A percentile compares a stretch with the other conserved stretches of the same genome.
These are phyloP conservation scores for Dichetophora obliterata DNA, from an alignment of 2,888 invertebrate genomes.

Conservation along the genomic window DNA sequence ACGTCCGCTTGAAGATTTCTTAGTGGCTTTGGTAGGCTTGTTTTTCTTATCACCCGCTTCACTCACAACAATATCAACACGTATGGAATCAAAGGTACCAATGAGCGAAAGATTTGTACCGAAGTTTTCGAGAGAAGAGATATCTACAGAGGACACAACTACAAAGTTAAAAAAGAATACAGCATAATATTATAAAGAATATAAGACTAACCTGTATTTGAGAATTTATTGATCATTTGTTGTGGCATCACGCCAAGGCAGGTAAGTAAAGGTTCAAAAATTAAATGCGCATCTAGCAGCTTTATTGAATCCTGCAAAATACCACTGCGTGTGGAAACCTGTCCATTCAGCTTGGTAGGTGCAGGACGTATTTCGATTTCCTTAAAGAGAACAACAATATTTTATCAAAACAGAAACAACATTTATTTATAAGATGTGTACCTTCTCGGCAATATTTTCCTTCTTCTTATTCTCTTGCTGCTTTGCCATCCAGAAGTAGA, in stretches of 20 bases:
- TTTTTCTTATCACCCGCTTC: conserved; percentile 79
- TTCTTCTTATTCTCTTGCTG: conserved; percentile 75
- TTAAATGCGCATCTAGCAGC: conserved; percentile 91
- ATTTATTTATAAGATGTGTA: not conserved
- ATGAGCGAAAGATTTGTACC: conserved; percentile 88
- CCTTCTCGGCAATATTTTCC: conserved; percentile 68
- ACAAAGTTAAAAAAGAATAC: not conserved
- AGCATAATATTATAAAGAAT: not conserved
- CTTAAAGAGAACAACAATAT: not conserved
- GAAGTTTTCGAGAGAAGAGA: conserved; percentile 85
- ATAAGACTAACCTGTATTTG: conserved; percentile 58
- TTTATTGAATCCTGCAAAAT: conserved; percentile 86
- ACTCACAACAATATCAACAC: conserved; percentile 95
- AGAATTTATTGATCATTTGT: conserved; percentile 75
- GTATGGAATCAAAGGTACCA: conserved; percentile 87
- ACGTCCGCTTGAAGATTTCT: conserved; percentile 58
- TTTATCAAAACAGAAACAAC: not conserved
- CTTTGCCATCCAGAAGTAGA: conserved; percentile 97
- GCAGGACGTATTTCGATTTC: conserved; percentile 68
- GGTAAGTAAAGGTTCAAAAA: conserved; percentile 91
- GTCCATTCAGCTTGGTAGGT: conserved; percentile 70
- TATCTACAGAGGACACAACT: too few relatives aligned
- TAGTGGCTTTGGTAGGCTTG: conserved; percentile 62
- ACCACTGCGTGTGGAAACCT: conserved; percentile 73
- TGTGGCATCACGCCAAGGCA: conserved; percentile 93